Evolutionary conservation across 1,140 invertebrate species (phyloP), one percentile per base, ranked within the genome.

Genomic region (Helicoverpa armigera): DNA sequence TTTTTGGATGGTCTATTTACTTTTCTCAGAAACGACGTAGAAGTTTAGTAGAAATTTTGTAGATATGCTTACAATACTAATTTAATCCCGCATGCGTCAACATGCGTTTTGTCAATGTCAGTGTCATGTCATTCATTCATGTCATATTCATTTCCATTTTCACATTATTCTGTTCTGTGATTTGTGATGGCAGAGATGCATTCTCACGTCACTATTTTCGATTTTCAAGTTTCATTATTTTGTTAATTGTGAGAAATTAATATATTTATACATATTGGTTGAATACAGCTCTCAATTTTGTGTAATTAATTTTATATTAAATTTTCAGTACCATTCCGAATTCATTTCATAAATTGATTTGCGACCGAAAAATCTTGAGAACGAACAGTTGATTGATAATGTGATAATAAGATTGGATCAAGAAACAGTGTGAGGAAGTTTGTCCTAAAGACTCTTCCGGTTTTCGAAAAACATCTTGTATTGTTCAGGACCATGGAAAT

Each of bases 401-500:
- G 69, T 72, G 69, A 51, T 72, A 72, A 53, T 31, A 72, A 23
- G 50, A n/a, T 53, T 72, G 12, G 12, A n/a, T 72, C 54, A 31
- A 29, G 31, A n/a, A 13, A 51, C 50, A 53, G 67, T 53, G 18
- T 67, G 43, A 67, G 43, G 35, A 16, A 31, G 23, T 58, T 74
- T 31, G 54, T 58, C 50, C 58, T 18, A 74, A 60, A 74, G 31
- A 74, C 35, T 18, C 12, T 58, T 58, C 54, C n/a, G n/a, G 65
- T 11, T 18, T 31, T 72, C 31, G 16, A 72, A 51, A 29, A 50
- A 10, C 67, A 50, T 63, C 65, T 60, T 16, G 54, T 53, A 76
- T 35, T 58, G 53, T 12, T 78, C 51, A 76, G 12, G 48, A 54
- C 63, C 63, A 83, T 87, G 84, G 86, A 86, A 76, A 88, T 88